Evolutionary conservation across 2,113 vertebrate genomes (phyloP).

Genomic region (Amblyornis subalaris): DNA sequence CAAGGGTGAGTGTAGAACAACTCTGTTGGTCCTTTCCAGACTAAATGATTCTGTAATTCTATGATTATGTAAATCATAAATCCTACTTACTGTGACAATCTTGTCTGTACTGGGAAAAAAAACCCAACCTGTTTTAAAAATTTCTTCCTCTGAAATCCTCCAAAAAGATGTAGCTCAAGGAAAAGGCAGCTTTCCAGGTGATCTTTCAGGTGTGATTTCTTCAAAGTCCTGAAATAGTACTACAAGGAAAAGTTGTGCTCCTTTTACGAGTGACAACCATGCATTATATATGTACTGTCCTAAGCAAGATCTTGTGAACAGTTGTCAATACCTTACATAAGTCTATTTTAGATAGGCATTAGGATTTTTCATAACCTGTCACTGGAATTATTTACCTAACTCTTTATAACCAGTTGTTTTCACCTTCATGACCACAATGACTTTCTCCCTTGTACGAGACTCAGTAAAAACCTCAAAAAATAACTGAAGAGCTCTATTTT

Average conservation of each 20-base stretch:
- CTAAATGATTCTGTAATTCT: neutral
- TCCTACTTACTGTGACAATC: neutral
- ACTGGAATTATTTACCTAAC: neutral
- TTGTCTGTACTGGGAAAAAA: neutral
- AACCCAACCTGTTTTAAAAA: fast-evolving
- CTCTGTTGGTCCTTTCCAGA: neutral
- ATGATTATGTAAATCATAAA: neutral
- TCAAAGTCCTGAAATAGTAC: neutral
- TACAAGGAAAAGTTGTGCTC: neutral
- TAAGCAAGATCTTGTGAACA: neutral
- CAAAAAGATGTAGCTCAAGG: neutral
- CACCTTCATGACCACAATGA: fast-evolving
- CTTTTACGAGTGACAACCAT: neutral
- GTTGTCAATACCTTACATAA: neutral
- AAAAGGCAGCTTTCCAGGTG: neutral
- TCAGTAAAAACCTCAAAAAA: neutral
- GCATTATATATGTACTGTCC: neutral
- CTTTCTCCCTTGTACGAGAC: neutral
- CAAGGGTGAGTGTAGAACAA: neutral
- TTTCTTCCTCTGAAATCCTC: neutral
- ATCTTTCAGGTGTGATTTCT: neutral
- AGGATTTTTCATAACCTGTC: neutral
- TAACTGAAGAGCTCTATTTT: neutral
- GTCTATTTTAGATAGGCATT: neutral
- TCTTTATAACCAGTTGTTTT: neutral